Percentiles rank a stretch among this genome's conserved stretches.
These are phyloP conservation scores for Pseudomyrmex flavicornis DNA, from an alignment of 1,140 invertebrate species.

Conservation along the genomic window DNA sequence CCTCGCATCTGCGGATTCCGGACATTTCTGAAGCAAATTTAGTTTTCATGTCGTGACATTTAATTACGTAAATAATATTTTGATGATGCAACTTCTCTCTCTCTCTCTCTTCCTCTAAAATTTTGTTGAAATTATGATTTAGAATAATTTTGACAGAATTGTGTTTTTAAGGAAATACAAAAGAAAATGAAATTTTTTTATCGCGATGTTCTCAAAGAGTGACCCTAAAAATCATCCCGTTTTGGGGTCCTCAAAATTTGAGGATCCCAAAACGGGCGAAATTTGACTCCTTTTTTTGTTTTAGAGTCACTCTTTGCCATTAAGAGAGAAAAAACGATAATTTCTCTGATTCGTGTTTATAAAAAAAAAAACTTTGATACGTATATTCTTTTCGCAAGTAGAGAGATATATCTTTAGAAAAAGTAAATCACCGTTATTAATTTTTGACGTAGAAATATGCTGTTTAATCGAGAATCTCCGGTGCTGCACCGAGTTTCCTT, in stretches of 20 bases:
- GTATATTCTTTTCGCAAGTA: neutral
- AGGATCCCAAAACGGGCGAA: too few relatives aligned
- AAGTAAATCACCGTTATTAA: slow-evolving; percentile 9
- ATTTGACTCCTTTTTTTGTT: too few relatives aligned
- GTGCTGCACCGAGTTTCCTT: slow-evolving; percentile 2
- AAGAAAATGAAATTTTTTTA: too few relatives aligned
- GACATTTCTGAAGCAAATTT: neutral
- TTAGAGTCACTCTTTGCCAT: too few relatives aligned
- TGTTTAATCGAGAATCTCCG: slow-evolving; percentile 37
- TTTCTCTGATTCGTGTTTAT: neutral
- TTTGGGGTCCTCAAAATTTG: too few relatives aligned
- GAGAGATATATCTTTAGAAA: neutral
- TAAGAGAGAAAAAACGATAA: too few relatives aligned
- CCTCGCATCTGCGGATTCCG: neutral
- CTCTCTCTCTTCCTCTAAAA: neutral
- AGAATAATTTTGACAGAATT: too few relatives aligned
- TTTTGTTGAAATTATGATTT: neutral
- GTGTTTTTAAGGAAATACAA: too few relatives aligned
- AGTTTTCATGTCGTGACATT: neutral
- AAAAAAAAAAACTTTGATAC: neutral
- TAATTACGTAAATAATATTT: neutral
- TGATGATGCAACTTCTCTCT: neutral
- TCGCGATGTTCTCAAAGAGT: too few relatives aligned
- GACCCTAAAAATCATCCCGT: too few relatives aligned
- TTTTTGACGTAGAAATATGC: neutral